phyloP scores from a whole-genome alignment of 1,140 invertebrate genomes.

The Drosophila varians region DNA sequence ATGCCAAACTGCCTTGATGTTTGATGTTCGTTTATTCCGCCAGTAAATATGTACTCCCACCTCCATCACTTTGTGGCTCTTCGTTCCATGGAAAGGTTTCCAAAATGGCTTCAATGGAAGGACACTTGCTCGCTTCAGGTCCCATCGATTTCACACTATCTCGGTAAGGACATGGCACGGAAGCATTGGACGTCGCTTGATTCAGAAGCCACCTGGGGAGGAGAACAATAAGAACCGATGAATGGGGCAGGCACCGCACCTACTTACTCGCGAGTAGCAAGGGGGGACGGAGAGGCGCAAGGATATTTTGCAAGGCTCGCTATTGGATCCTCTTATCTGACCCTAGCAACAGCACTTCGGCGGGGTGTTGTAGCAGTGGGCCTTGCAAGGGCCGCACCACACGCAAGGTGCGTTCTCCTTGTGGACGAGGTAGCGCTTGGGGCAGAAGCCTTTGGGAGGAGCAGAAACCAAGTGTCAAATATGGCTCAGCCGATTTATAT shows the following conservation, averaged over 20 bases:
- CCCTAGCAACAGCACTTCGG: conserved; percentile 71
- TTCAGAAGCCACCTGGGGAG: conserved; percentile 18
- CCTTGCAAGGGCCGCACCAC: conserved; percentile 76
- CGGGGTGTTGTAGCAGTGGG: conserved; percentile 78
- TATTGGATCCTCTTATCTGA: not conserved
- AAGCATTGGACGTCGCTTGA: not conserved
- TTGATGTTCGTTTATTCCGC: not conserved
- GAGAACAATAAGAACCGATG: conserved; percentile 3
- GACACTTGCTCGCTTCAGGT: conserved; percentile 1
- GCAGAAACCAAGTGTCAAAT: conserved; percentile 1
- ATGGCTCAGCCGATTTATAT: not conserved
- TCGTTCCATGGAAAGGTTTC: not conserved
- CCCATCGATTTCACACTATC: not conserved
- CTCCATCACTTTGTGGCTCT: not conserved
- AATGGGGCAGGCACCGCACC: not conserved
- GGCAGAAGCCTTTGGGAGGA: conserved; percentile 27
- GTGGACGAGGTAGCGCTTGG: conserved; percentile 45
- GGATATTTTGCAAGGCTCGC: not conserved
- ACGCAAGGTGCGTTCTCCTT: conserved; percentile 55
- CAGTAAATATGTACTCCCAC: not conserved
- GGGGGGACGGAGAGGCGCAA: not conserved
- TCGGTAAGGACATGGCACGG: not conserved
- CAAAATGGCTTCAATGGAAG: not conserved
- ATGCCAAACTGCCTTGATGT: not conserved
- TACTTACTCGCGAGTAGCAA: conserved; percentile 12